Base-by-base conservation (phyloP, 2,888 invertebrate species). In the Notocelia uddmanniana region DNA sequence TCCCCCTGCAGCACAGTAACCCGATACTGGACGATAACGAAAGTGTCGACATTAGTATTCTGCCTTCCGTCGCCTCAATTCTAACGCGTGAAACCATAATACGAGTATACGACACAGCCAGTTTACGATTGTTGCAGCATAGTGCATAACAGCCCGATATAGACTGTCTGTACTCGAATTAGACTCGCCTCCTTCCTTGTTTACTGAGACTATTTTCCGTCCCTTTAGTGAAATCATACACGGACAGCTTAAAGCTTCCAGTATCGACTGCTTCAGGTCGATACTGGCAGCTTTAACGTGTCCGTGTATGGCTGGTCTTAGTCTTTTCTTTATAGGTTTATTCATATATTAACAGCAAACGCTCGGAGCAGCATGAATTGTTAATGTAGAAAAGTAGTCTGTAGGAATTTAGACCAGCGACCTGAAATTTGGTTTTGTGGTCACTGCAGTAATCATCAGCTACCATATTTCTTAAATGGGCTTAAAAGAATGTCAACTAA, bases 101-200 rank as follows among this genome's bases (percentile, higher is more conserved):
- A 76, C 74, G 55, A 57, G 23, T 55, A 8, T 21, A 55, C 57
- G 58, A 69, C 76, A 77, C 76, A 75, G 66, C 70, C 74, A 69
- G 75, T 81, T 82, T 80, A 82, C 77, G 79, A 79, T 71, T 75
- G 73, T 73, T 76, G 73, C 69, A 74, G 71, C 63, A 37, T 23
- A 23, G 34, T 57, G 50, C 70, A 63, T 45, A 57, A 52, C 48
- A 41, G 59, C 52, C 59, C 68, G 50, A 74, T 75, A 76, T 76
- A 57, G 74, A 41, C 19, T 26, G 52, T 18, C 41, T 66, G 63
- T 58, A 58, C 64, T 66, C 64, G 31, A 60, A 60, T 66, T 70
- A 66, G 58, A 71, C 60, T 67, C 59, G 34, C 59, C 45, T 57
- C 26, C 70, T 70, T 71, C 66, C 71, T 48, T 67, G 71, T 71